Percentiles rank a stretch among this genome's conserved stretches.
These are phyloP conservation scores for Erebia epiphron DNA, from an alignment of 2,888 invertebrate genomes.

Conservation along the genomic window DNA sequence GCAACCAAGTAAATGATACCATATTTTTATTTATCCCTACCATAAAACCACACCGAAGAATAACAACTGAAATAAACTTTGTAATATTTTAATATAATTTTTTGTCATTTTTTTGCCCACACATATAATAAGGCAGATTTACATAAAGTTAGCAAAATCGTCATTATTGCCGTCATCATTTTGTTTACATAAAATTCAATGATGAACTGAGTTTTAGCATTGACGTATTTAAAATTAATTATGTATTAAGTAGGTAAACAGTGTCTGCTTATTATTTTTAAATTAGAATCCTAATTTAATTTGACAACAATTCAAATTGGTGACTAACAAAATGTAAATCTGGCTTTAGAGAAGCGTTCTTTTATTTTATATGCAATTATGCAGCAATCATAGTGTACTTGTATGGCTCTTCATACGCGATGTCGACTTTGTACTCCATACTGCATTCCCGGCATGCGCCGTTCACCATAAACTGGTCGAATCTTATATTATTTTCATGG, in stretches of 20 bases:
- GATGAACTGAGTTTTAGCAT: neutral
- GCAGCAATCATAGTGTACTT: conserved; percentile 69
- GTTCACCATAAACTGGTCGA: conserved; percentile 81
- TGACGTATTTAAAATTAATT: neutral
- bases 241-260: neutral
- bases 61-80: conserved; percentile 53
- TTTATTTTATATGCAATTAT: conserved; percentile 46
- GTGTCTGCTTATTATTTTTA: neutral
- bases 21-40: conserved; percentile 63
- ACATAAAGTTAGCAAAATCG: neutral
- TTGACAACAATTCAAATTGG: neutral
- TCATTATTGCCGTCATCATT: neutral
- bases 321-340: conserved; percentile 10
- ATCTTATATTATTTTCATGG: conserved; percentile 88
- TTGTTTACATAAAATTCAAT: neutral
- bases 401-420: conserved; percentile 65
- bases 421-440: conserved; percentile 75
- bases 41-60: conserved; percentile 60
- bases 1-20: conserved; percentile 41
- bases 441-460: conserved; percentile 76
- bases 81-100: conserved; percentile 48
- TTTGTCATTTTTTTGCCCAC: conserved; percentile 27
- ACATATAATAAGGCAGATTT: conserved; percentile 10
- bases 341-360: conserved; percentile 6
- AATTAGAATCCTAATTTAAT: no score